phyloP scores from a whole-genome alignment of 1,140 invertebrate genomes.

The Dryas iulia region DNA sequence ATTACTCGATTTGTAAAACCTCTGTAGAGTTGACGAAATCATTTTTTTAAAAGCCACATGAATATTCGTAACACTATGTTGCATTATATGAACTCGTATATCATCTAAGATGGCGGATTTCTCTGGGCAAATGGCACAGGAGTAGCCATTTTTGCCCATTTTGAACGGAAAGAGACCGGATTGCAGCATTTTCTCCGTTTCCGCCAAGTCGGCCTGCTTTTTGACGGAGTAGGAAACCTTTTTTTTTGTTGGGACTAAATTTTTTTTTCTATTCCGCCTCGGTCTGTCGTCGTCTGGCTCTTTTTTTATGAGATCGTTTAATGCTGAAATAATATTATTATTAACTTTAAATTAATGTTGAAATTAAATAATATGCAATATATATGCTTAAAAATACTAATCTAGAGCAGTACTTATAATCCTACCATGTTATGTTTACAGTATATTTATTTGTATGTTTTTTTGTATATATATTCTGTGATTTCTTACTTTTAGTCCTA shows the following conservation, averaged over 20 bases:
- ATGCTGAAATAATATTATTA: background rate
- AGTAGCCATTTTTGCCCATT: constrained; percentile 56
- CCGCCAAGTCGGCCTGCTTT: constrained; percentile 38
- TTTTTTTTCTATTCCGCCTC: constrained; percentile 37
- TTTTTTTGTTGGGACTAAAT: constrained; percentile 29
- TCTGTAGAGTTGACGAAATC: constrained; percentile 53
- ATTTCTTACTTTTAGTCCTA: no score
- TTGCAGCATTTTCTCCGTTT: constrained; percentile 51
- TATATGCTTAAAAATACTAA: no score
- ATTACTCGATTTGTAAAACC: constrained; percentile 46
- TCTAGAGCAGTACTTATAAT: no score
- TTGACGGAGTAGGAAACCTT: constrained; percentile 43
- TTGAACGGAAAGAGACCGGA: constrained; percentile 67
- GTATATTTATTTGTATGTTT: no score
- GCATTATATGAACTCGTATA: constrained; percentile 47
- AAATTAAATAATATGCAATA: no score
- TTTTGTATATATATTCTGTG: no score
- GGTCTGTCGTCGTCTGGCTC: constrained; percentile 39
- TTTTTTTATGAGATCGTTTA: constrained; percentile 8
- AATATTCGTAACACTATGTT: constrained; percentile 54
- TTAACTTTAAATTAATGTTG: no score
- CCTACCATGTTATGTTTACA: no score
- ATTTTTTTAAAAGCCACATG: constrained; percentile 64
- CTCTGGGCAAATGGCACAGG: constrained; percentile 59
- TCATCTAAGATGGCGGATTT: constrained; percentile 54